These are phyloP conservation scores for Leptoclinus maculatus DNA, from an alignment of 2,797 vertebrate genomes.

Conservation along the genomic window DNA sequence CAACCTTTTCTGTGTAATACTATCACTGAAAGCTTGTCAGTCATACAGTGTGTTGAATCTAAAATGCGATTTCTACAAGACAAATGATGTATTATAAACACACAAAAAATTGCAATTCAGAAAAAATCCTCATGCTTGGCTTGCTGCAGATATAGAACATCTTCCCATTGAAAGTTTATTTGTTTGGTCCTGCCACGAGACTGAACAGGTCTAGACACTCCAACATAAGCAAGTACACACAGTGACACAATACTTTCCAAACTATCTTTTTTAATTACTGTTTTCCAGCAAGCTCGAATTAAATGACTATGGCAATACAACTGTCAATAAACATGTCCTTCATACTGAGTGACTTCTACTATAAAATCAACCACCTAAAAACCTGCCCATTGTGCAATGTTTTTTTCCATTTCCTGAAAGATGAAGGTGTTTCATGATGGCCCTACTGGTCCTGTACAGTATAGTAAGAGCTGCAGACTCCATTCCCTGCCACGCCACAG, in stretches of 20 bases:
- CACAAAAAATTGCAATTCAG: neutral
- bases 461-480: conserved; percentile 13
- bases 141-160: conserved; percentile 27
- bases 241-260: conserved; percentile 38
- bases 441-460: conserved; percentile 10
- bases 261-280: conserved; percentile 69
- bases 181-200: conserved; percentile 24
- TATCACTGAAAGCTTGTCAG: neutral
- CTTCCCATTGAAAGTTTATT: conserved; percentile 25
- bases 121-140: neutral
- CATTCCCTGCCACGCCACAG: conserved; percentile 48
- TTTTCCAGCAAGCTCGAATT: conserved; percentile 59
- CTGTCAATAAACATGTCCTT: conserved; percentile 70
- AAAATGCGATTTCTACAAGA: neutral
- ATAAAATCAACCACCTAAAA: conserved; percentile 44
- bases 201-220: conserved; percentile 44
- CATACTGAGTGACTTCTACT: conserved; percentile 36
- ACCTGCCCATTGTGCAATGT: conserved; percentile 13
- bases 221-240: conserved; percentile 45
- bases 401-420: conserved; percentile 40
- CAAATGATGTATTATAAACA: neutral
- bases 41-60: neutral
- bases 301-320: conserved; percentile 60
- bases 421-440: conserved; percentile 50
- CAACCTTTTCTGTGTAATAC: neutral